Evolutionary conservation across 1,140 invertebrate genomes (phyloP).

Genomic region (Euwallacea fornicatus): DNA sequence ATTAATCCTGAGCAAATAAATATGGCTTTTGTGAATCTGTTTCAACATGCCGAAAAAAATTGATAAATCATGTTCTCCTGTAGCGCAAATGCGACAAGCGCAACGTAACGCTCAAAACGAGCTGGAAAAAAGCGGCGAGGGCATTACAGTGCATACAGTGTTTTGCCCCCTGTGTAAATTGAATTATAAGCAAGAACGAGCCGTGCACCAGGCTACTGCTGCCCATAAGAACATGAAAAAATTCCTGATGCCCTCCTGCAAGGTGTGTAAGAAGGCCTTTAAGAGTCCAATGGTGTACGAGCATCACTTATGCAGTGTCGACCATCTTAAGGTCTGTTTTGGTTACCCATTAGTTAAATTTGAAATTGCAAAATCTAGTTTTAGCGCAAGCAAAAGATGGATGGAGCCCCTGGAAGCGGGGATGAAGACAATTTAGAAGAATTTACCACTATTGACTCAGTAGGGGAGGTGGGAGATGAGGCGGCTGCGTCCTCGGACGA

Average conservation of each 20-base stretch:
- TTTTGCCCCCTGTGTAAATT: constrained; percentile 79
- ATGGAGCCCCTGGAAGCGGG: constrained; percentile 52
- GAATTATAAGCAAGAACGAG: constrained; percentile 73
- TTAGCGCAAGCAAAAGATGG: constrained; percentile 56
- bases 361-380: neutral
- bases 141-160: constrained; percentile 63
- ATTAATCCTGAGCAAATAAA: neutral
- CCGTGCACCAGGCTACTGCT: constrained; percentile 72
- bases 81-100: constrained; percentile 68
- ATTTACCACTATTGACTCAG: constrained; percentile 81
- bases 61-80: neutral
- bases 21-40: neutral
- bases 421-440: constrained; percentile 79
- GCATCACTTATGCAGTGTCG: constrained; percentile 75
- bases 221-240: constrained; percentile 79
- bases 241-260: constrained; percentile 78
- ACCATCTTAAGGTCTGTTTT: constrained; percentile 71
- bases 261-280: constrained; percentile 70
- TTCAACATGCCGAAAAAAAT: neutral
- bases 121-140: constrained; percentile 68
- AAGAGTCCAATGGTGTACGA: constrained; percentile 81
- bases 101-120: constrained; percentile 73
- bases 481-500: constrained; percentile 57
- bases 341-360: neutral
- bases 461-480: constrained; percentile 74